Evolutionary conservation across 2,113 vertebrate genomes (phyloP).

Genomic region (Argyrosomus japonicus): DNA sequence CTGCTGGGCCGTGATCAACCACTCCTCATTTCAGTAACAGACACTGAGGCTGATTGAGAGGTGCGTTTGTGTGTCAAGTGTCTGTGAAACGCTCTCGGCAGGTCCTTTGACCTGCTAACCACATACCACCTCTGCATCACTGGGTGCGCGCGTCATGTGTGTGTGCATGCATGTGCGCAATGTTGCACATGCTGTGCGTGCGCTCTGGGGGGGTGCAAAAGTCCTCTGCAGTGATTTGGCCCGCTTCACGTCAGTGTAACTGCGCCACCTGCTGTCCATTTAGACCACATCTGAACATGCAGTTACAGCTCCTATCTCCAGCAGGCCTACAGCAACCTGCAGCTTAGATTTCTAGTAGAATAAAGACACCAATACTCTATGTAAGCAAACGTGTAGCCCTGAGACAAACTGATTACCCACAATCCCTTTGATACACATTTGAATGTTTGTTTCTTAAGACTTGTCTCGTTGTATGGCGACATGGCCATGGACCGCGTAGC

Average conservation of each 20-base stretch:
- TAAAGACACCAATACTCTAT: slow-evolving; percentile 11
- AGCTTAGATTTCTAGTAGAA: slow-evolving; percentile 21
- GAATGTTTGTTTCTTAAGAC: slow-evolving; percentile 64
- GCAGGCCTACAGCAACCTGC: slow-evolving; percentile 6
- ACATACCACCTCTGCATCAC: slow-evolving; percentile 30
- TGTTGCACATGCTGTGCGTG: slow-evolving; percentile 11
- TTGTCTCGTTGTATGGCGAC: slow-evolving; percentile 35
- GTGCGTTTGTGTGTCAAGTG: slow-evolving; percentile 40
- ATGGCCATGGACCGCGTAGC: slow-evolving; percentile 35
- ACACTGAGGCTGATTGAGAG: slow-evolving; percentile 45
- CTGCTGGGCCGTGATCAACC: slow-evolving; percentile 21
- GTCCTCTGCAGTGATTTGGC: slow-evolving; percentile 61
- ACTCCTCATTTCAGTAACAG: slow-evolving; percentile 22
- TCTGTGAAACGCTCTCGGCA: slow-evolving; percentile 24
- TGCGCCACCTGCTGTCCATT: slow-evolving; percentile 74
- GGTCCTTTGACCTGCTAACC: slow-evolving; percentile 42
- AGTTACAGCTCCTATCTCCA: slow-evolving; percentile 19
- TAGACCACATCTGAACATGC: slow-evolving; percentile 29
- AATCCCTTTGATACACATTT: slow-evolving; percentile 59
- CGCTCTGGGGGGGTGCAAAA: background rate
- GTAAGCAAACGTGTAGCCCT: slow-evolving; percentile 12
- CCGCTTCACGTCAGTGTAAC: slow-evolving; percentile 35
- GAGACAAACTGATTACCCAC: slow-evolving; percentile 14
- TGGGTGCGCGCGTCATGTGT: slow-evolving; percentile 13
- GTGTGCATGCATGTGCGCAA: slow-evolving; percentile 28